phyloP scores from a whole-genome alignment of 2,888 invertebrate species.

The Salticus scenicus region DNA sequence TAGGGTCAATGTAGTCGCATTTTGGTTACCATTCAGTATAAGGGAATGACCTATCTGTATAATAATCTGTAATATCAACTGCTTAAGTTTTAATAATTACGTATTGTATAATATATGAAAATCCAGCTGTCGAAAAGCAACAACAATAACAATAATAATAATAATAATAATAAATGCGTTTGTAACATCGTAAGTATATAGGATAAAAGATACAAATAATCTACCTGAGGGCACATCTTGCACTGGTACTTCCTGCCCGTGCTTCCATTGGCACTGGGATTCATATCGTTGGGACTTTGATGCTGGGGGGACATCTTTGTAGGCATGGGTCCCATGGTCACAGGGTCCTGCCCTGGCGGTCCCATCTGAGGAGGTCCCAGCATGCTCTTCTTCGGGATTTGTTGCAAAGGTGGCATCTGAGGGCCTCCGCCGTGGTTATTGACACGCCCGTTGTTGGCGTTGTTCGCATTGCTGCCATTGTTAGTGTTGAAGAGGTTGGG shows the following conservation, averaged over 20 bases:
- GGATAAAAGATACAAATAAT: too few relatives aligned
- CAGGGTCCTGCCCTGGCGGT: conserved; percentile 82
- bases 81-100: too few relatives aligned
- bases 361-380: conserved; percentile 82
- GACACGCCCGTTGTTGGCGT: conserved; percentile 34
- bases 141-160: too few relatives aligned
- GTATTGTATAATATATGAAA: too few relatives aligned
- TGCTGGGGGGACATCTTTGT: conserved; percentile 72
- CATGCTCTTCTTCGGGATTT: conserved; percentile 66
- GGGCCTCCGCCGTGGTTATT: conserved; percentile 78
- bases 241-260: conserved; percentile 89
- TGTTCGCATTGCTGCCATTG: conserved; percentile 31
- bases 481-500: conserved; percentile 65
- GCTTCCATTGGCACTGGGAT: conserved; percentile 74
- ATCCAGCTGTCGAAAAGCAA: too few relatives aligned
- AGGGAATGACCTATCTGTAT: too few relatives aligned
- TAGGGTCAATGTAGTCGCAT: too few relatives aligned
- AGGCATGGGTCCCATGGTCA: conserved; percentile 77
- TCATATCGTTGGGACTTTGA: conserved; percentile 75
- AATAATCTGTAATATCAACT: too few relatives aligned
- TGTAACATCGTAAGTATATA: too few relatives aligned
- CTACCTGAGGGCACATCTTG: conserved; percentile 98
- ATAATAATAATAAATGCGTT: too few relatives aligned
- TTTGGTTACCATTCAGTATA: too few relatives aligned
- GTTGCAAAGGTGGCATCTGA: conserved; percentile 75